A percentile compares a stretch with the other conserved stretches of the same genome.
Evolutionary conservation across 2,113 vertebrate species (phyloP).

Genomic region (Petromus typicus): DNA sequence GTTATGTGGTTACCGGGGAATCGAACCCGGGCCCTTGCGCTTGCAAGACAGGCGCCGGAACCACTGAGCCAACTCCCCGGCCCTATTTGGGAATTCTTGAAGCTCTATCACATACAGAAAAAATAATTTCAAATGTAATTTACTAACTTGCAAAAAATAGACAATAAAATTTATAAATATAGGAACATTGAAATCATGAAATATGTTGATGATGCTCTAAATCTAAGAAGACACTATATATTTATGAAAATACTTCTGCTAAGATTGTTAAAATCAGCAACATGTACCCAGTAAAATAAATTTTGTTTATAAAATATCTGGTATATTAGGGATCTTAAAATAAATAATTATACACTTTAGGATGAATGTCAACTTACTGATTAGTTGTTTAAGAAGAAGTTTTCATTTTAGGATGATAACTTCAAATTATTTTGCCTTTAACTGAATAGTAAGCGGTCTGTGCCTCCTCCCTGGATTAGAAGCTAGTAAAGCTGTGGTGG

Average conservation of each 20-base stretch:
- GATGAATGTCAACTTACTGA: not conserved
- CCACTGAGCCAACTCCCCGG: too few species aligned
- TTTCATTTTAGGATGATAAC: not conserved
- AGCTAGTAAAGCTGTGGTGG: not conserved
- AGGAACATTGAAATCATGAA: not conserved
- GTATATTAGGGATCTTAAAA: not conserved
- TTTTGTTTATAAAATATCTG: not conserved
- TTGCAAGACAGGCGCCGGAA: too few species aligned
- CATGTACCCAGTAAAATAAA: not conserved
- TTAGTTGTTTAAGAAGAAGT: not conserved
- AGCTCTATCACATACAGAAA: not conserved
- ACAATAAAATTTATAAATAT: not conserved
- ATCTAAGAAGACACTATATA: not conserved
- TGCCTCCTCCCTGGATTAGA: not conserved
- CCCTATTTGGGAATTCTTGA: not conserved
- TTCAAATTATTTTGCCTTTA: slow-evolving; percentile 7
- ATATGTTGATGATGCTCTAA: not conserved
- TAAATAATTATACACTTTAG: not conserved
- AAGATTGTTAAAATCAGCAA: slow-evolving; percentile 32
- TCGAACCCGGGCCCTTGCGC: too few species aligned
- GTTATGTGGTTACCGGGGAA: too few species aligned
- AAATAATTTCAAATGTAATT: not conserved
- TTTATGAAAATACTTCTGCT: slow-evolving; percentile 5
- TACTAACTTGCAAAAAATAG: not conserved
- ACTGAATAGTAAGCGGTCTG: not conserved